Evolutionary conservation across 2,888 invertebrate species (phyloP), one percentile per base, ranked within the genome.

Genomic region (Dinocampus coccinellae): DNA sequence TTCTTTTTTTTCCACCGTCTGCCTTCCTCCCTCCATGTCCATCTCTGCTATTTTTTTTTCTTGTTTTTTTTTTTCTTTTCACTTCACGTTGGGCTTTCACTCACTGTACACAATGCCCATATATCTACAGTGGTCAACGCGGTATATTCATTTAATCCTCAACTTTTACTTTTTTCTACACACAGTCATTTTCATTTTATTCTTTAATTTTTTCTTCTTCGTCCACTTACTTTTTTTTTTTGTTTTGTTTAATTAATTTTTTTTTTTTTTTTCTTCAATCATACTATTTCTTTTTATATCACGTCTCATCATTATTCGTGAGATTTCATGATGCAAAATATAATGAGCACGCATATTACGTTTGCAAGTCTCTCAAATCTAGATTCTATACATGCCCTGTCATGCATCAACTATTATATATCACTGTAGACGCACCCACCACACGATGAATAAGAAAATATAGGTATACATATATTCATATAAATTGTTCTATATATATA

Each of bases 121-220:
- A n/a, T n/a, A n/a, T n/a, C n/a, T n/a, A n/a, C 52, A 36, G 57
- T 61, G 69, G 69, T 69, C 69, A 69, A 16, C 62, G 24, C 13
- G 69, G 52, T 62, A 16, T 61, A 60, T 34, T 65, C 42, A 33
- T 36, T 65, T 22, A 34, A 55, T 55, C 29, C 24, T 39, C 24
- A 26, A 24, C 42, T 29, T 11, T 26, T 47, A 3, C 52, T 11
- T 52, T 11, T 26, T 29, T 42, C n/a, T n/a, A n/a, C n/a, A n/a
- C n/a, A n/a, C n/a, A n/a, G n/a, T n/a, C n/a, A n/a, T n/a, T n/a
- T n/a, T n/a, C n/a, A n/a, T n/a, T n/a, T n/a, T n/a, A n/a, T n/a
- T n/a, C n/a, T n/a, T n/a, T n/a, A n/a, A n/a, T n/a, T n/a, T n/a
- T n/a, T n/a, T n/a, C n/a, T n/a, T n/a, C n/a, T n/a, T n/a, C n/a